Evolutionary conservation across 2,888 invertebrate genomes (phyloP).

Genomic region (Drosophila vallismaia): DNA sequence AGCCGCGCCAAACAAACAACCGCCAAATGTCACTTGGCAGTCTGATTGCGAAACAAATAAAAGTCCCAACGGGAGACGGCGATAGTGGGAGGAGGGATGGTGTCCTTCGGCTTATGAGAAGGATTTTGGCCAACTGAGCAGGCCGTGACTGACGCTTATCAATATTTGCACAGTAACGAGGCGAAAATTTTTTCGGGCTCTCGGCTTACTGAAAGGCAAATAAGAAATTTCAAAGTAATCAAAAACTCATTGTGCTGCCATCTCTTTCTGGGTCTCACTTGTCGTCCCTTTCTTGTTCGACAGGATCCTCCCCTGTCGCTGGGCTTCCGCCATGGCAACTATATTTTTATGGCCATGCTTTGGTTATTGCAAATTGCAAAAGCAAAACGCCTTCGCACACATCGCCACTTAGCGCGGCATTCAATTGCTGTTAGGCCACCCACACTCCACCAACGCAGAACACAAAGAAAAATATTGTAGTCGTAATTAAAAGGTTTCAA

Average conservation of each 20-base stretch:
- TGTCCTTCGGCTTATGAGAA: constrained; percentile 6
- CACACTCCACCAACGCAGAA: constrained; percentile 12
- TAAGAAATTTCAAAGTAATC: constrained; percentile 79
- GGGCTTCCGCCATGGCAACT: constrained; percentile 57
- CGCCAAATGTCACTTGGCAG: constrained; percentile 46
- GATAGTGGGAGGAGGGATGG: constrained; percentile 5
- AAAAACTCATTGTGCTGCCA: constrained; percentile 72
- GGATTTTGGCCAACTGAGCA: constrained; percentile 36
- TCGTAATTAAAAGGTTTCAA: neutral
- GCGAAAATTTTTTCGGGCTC: constrained; percentile 37
- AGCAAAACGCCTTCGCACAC: constrained; percentile 76
- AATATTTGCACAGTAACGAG: constrained; percentile 75
- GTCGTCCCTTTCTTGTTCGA: constrained; percentile 3
- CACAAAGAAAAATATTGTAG: neutral
- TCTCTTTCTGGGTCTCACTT: constrained; percentile 32
- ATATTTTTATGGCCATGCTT: constrained; percentile 75
- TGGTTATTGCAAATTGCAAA: constrained; percentile 79
- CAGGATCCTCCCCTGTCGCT: neutral
- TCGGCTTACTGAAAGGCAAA: constrained; percentile 65
- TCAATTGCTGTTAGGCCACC: constrained; percentile 72
- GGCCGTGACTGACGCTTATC: constrained; percentile 65
- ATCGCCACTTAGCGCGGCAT: constrained; percentile 75
- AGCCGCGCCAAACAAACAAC: constrained; percentile 37
- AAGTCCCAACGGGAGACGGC: constrained; percentile 20
- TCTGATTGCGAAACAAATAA: constrained; percentile 58